Conservation (phyloP, 35 echinoderm and acorn worm genomes). For the Chiridota heheva region DNA sequence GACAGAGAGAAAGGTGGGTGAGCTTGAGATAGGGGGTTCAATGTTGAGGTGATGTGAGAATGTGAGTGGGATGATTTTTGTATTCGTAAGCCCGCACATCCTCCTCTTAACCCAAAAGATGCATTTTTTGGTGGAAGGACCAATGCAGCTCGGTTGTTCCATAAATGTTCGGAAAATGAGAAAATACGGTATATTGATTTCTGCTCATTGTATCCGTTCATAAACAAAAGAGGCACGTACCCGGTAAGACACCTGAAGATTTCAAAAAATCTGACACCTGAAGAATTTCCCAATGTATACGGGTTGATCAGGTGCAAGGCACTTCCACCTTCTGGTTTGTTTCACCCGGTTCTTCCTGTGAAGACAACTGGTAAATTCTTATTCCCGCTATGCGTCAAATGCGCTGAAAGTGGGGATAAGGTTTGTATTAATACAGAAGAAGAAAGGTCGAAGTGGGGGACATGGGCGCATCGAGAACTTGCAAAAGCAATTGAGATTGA, state of each 20-base stretch:
- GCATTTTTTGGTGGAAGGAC: constrained; percentile 67
- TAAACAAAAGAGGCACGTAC: constrained; percentile 20
- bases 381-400: not conserved
- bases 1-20: not conserved
- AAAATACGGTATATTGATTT: constrained; percentile 64
- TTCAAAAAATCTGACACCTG: too few relatives aligned
- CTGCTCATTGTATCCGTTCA: constrained; percentile 57
- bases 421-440: constrained; percentile 11
- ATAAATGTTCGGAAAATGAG: constrained; percentile 37
- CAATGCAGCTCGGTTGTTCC: constrained; percentile 44
- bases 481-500: constrained; percentile 55
- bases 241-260: constrained; percentile 17
- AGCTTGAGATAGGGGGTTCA: not conserved
- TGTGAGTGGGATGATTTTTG: not conserved
- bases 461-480: constrained; percentile 53
- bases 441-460: constrained; percentile 26
- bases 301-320: not conserved
- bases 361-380: not conserved
- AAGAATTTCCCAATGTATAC: too few relatives aligned
- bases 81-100: too few relatives aligned
- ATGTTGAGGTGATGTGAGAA: constrained; percentile 1
- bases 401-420: not conserved
- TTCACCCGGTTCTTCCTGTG: constrained; percentile 13
- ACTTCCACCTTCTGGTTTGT: not conserved
- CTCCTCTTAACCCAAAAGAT: constrained; percentile 54